Base-by-base conservation (phyloP, 2,888 invertebrate genomes). In the Disparrhopalites patrizii region DNA sequence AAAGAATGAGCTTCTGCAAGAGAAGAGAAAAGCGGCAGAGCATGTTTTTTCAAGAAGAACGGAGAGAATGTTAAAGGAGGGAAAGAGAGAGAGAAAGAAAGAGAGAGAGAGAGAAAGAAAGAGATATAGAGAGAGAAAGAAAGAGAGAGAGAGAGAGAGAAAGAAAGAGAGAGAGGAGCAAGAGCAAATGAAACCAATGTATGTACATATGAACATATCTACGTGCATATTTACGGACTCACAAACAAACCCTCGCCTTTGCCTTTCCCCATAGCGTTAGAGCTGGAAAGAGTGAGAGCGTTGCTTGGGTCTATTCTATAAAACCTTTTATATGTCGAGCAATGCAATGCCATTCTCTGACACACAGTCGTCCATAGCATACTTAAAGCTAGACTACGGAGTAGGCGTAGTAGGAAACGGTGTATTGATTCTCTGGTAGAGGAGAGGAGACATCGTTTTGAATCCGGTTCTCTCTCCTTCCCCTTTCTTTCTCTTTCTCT, bases 371-470 rank as follows among this genome's bases (percentile, higher is more conserved):
- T 47, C 47, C 47, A 47, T 47, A 47, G 47, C 20, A 47, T 47
- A 47, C 47, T 47, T 47, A 36, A n/a, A 47, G 47, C 47, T n/a
- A 20, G 52, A 50, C 63, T 43, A 38, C 65, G 65, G 65, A 65
- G 65, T 65, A 65, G 65, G 65, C 65, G 65, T 65, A 65, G 36
- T 65, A 50, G 65, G 38, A 57, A 47, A 50, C 54, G 25, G 18
- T 30, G 65, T 65, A 65, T 65, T 65, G 65, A 65, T 65, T 65
- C 65, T 65, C 47, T 30, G 47, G 50, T 61, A 61, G n/a, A n/a
- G n/a, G n/a, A n/a, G n/a, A n/a, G 61, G 51, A 61, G 61, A 61
- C 61, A 51, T 61, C 51, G 51, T 51, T 61, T 28, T 30, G 31
- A 47, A 47, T 54, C 43, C 38, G 31, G 31, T 38, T 56, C 56